These are phyloP conservation scores for Petrocephalus microphthalmus DNA, from an alignment of 2,113 vertebrate species.

Conservation along the genomic window DNA sequence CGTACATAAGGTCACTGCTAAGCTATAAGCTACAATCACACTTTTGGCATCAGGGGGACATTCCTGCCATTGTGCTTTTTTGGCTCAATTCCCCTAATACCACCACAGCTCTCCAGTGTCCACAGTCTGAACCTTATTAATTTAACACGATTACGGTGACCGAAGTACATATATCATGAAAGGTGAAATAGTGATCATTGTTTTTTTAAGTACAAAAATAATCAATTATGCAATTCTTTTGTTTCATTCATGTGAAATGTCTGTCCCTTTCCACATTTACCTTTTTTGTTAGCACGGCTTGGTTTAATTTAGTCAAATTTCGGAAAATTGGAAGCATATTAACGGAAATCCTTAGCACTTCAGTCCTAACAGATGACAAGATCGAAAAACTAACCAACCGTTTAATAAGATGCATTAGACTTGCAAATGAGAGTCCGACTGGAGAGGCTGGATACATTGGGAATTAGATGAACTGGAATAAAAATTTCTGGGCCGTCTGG, in stretches of 20 bases:
- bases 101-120: background rate
- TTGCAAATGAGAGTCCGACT: constrained; percentile 42
- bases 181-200: background rate
- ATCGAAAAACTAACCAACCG: constrained; percentile 35
- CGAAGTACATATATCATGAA: background rate
- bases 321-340: constrained; percentile 39
- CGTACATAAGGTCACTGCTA: background rate
- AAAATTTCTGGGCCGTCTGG: constrained; percentile 30
- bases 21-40: background rate
- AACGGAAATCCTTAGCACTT: constrained; percentile 36
- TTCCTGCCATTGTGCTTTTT: background rate
- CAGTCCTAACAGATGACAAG: constrained; percentile 40
- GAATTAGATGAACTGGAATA: constrained; percentile 42
- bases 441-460: constrained; percentile 13
- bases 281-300: background rate
- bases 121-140: background rate
- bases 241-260: background rate
- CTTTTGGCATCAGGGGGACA: background rate
- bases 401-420: constrained; percentile 43
- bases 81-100: too few species aligned
- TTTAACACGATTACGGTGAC: background rate
- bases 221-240: background rate
- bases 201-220: background rate
- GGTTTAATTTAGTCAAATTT: constrained; percentile 30
- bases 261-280: background rate